These are phyloP conservation scores for Pachycephus smyrnensis DNA, from an alignment of 2,888 invertebrate genomes.

Conservation along the genomic window DNA sequence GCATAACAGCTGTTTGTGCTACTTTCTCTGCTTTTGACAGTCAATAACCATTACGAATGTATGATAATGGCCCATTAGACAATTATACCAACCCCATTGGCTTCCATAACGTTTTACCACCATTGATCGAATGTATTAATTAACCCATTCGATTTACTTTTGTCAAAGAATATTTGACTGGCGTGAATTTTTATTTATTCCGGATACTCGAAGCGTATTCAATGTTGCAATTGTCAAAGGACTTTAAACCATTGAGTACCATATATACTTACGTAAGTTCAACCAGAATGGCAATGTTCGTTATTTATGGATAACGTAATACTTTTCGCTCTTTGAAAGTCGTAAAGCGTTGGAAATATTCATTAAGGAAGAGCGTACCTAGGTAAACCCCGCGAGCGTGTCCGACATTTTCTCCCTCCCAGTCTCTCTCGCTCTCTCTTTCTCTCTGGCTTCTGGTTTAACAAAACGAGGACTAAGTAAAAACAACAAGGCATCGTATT, in stretches of 20 bases:
- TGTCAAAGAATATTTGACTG: no score
- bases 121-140: neutral
- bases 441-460: neutral
- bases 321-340: constrained; percentile 1
- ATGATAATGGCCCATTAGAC: constrained; percentile 29
- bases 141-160: neutral
- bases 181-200: neutral
- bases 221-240: neutral
- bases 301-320: neutral
- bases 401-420: neutral
- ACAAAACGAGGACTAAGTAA: constrained; percentile 3
- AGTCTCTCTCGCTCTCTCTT: neutral
- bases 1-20: neutral
- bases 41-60: constrained; percentile 37
- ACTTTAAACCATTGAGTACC: neutral
- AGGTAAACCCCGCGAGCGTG: neutral
- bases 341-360: constrained; percentile 23
- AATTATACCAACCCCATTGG: constrained; percentile 2
- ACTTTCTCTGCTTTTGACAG: constrained; percentile 32
- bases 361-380: constrained; percentile 5
- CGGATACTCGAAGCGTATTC: neutral
- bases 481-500: constrained; percentile 36
- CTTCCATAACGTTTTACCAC: neutral
- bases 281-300: neutral
- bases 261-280: neutral